A percentile compares a stretch with the other conserved stretches of the same genome.
phyloP scores from a whole-genome alignment of 2,113 vertebrate species.

The Antechinus flavipes region DNA sequence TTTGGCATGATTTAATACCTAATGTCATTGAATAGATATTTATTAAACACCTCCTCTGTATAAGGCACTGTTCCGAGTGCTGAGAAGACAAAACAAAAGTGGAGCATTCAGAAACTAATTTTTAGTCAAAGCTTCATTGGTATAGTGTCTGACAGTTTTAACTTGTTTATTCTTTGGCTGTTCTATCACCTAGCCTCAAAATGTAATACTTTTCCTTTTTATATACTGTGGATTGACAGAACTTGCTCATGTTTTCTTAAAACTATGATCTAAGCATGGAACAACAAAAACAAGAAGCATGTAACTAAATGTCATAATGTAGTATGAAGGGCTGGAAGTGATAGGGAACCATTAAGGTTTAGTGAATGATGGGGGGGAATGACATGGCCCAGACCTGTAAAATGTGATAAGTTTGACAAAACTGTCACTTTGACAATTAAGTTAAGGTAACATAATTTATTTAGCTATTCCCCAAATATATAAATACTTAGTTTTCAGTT shows the following conservation, averaged over 20 bases:
- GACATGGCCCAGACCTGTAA: neutral
- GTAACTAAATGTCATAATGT: neutral
- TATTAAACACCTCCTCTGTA: neutral
- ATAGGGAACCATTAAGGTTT: neutral
- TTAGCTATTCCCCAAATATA: neutral
- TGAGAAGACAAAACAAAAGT: neutral
- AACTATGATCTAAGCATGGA: neutral
- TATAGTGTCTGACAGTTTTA: neutral
- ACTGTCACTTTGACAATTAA: neutral
- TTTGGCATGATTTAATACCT: slow-evolving; percentile 25
- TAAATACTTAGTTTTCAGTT: neutral
- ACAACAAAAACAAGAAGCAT: neutral
- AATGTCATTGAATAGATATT: neutral
- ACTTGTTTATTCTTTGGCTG: neutral
- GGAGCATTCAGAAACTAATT: neutral
- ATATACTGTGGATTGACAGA: neutral
- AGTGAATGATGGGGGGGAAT: neutral
- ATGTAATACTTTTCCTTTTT: neutral
- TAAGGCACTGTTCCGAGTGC: neutral
- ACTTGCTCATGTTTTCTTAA: neutral
- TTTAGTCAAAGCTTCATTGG: neutral
- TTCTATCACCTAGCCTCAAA: slow-evolving; percentile 8
- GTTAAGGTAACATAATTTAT: neutral
- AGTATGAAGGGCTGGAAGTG: neutral
- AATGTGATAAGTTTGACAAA: neutral